A percentile compares a stretch with the other conserved stretches of the same genome.
Conservation (phyloP, 2,113 vertebrate species). For the Ciconia maguari region DNA sequence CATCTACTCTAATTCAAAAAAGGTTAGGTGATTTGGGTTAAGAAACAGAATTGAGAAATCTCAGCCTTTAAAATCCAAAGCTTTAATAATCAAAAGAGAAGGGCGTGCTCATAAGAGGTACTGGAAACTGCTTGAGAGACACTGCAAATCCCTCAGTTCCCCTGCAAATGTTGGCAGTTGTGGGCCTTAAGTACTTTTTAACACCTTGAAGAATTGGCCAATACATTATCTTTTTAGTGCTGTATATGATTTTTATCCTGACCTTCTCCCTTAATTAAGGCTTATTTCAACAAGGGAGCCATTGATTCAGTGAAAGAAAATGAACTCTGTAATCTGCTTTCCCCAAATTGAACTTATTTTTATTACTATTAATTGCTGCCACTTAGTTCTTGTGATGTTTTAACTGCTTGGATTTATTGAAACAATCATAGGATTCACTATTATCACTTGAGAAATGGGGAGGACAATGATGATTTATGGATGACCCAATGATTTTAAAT, state of each 20-base stretch:
- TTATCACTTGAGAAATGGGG: slow-evolving; percentile 44
- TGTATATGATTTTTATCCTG: slow-evolving; percentile 66
- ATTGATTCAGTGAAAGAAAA: slow-evolving; percentile 66
- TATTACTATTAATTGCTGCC: slow-evolving; percentile 71
- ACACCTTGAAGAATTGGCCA: slow-evolving; percentile 47
- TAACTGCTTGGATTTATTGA: slow-evolving; percentile 71
- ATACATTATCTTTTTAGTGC: slow-evolving; percentile 58
- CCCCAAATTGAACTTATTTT: slow-evolving; percentile 68
- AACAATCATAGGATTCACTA: slow-evolving; percentile 49
- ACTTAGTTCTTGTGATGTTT: slow-evolving; percentile 65
- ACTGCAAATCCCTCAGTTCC: not conserved
- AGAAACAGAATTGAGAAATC: not conserved
- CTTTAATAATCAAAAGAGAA: not conserved
- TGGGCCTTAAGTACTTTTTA: slow-evolving; percentile 55
- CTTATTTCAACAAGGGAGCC: slow-evolving; percentile 57
- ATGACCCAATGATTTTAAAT: not conserved
- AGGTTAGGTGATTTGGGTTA: not conserved
- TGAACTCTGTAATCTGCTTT: slow-evolving; percentile 70
- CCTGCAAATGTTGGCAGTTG: slow-evolving; percentile 1
- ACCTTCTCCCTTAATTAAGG: slow-evolving; percentile 67
- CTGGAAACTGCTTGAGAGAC: not conserved
- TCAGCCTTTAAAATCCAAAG: not conserved
- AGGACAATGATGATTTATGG: not conserved
- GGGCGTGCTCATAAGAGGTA: not conserved
- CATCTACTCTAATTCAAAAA: not conserved